Evolutionary conservation across 2,113 vertebrate genomes (phyloP).

Genomic region (Delphinapterus leucas): DNA sequence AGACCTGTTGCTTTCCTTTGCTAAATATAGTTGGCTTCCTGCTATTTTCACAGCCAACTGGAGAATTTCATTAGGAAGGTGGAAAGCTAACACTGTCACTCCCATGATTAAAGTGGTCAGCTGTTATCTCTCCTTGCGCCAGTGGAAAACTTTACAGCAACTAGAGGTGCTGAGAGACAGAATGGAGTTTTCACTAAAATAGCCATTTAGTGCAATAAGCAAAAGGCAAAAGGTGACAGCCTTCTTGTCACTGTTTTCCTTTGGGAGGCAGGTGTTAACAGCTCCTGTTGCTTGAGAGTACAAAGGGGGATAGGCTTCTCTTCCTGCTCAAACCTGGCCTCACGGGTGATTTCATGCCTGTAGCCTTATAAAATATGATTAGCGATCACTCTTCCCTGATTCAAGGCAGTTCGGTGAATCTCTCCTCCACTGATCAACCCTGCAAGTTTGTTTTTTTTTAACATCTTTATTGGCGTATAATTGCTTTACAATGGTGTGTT

Average conservation of each 20-base stretch:
- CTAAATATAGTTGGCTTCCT: slow-evolving; percentile 71
- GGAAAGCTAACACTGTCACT: slow-evolving; percentile 68
- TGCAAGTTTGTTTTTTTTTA: background rate
- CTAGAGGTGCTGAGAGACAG: slow-evolving; percentile 21
- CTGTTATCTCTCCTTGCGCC: slow-evolving; percentile 61
- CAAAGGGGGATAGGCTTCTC: background rate
- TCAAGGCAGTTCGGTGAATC: background rate
- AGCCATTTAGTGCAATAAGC: background rate
- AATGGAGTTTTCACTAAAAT: slow-evolving; percentile 42
- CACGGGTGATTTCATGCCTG: background rate
- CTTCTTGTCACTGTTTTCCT: background rate
- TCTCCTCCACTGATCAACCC: background rate
- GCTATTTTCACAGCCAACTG: slow-evolving; percentile 63
- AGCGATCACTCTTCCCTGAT: background rate
- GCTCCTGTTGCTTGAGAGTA: background rate
- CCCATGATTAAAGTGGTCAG: slow-evolving; percentile 67
- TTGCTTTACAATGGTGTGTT: no score
- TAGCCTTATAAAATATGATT: background rate
- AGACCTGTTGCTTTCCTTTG: slow-evolving; percentile 58
- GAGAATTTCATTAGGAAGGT: slow-evolving; percentile 75
- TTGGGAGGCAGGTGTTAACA: background rate
- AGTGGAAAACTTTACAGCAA: slow-evolving; percentile 70
- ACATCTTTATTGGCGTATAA: no score
- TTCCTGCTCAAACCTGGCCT: background rate
- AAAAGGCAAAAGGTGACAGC: background rate